Evolutionary conservation across 1,140 invertebrate genomes (phyloP).

Genomic region (Luehdorfia chinensis): DNA sequence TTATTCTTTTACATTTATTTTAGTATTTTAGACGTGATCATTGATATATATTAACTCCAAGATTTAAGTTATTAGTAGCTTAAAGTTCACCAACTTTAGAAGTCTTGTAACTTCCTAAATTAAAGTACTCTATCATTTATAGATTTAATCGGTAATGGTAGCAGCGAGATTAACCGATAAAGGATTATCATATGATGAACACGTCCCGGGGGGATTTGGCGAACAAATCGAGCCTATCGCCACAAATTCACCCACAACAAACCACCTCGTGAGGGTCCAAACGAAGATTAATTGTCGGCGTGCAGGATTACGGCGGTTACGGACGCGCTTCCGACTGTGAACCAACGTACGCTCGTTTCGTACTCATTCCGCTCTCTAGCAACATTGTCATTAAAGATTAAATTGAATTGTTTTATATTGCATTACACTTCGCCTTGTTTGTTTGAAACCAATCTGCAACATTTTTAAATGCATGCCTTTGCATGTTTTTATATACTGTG

Average conservation of each 20-base stretch:
- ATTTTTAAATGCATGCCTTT: too few relatives aligned
- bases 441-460: too few relatives aligned
- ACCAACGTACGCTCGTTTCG: conserved; percentile 13
- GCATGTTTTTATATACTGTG: too few relatives aligned
- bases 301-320: conserved; percentile 57
- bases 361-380: conserved; percentile 2
- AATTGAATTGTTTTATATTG: conserved; percentile 13
- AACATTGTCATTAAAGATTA: conserved; percentile 14
- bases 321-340: conserved; percentile 15
- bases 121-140: conserved; percentile 14
- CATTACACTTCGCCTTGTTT: too few relatives aligned
- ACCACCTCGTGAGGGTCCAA: conserved; percentile 52
- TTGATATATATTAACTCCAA: too few relatives aligned
- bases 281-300: conserved; percentile 67
- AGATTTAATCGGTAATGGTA: conserved; percentile 9
- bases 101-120: conserved; percentile 1
- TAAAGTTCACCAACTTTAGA: background rate
- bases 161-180: conserved; percentile 27
- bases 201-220: conserved; percentile 41
- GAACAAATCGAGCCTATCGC: conserved; percentile 52
- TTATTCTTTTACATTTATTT: too few relatives aligned
- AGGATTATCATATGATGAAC: conserved; percentile 35
- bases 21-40: too few relatives aligned
- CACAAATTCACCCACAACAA: conserved; percentile 60
- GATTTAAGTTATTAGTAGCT: too few relatives aligned